A percentile compares a stretch with the other conserved stretches of the same genome.
Conservation (phyloP, 2,888 invertebrate species). For the Alcis repandata region DNA sequence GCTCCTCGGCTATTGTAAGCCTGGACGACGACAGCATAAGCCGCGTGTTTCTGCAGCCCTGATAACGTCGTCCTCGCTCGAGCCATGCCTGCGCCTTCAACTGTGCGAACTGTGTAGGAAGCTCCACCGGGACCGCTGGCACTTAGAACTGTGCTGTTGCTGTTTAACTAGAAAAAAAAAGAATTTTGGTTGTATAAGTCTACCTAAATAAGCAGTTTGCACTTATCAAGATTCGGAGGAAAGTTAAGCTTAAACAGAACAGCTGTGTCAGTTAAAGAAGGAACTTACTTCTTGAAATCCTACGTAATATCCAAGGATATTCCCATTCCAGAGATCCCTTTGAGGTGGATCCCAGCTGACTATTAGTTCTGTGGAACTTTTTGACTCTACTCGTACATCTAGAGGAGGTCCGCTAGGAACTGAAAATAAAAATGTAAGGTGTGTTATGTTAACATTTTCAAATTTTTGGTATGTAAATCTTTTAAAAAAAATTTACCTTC, state of each 20-base stretch:
- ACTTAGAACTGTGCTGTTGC: slow-evolving; percentile 77
- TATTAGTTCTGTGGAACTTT: slow-evolving; percentile 94
- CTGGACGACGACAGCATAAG: slow-evolving; percentile 94
- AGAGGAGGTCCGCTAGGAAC: slow-evolving; percentile 93
- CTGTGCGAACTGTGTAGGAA: slow-evolving; percentile 91
- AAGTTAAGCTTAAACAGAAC: too few relatives aligned
- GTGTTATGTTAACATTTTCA: neutral
- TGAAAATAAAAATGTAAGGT: slow-evolving; percentile 52
- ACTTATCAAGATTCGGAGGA: too few relatives aligned
- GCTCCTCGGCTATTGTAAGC: slow-evolving; percentile 95
- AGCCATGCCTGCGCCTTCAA: slow-evolving; percentile 91
- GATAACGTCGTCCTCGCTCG: slow-evolving; percentile 88
- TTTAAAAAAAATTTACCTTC: slow-evolving; percentile 83
- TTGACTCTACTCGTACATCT: slow-evolving; percentile 93
- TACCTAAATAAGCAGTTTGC: too few relatives aligned
- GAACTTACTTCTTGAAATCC: slow-evolving; percentile 90
- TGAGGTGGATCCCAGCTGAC: slow-evolving; percentile 96
- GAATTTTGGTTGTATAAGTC: neutral
- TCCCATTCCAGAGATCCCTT: slow-evolving; percentile 95
- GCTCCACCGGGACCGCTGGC: slow-evolving; percentile 81
- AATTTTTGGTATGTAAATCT: neutral
- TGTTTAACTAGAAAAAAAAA: slow-evolving; percentile 67
- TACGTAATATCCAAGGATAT: slow-evolving; percentile 94
- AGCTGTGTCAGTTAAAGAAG: neutral
- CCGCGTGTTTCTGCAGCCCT: slow-evolving; percentile 92